These are phyloP conservation scores for Pavo muticus DNA, from an alignment of 2,113 vertebrate species.

Conservation along the genomic window DNA sequence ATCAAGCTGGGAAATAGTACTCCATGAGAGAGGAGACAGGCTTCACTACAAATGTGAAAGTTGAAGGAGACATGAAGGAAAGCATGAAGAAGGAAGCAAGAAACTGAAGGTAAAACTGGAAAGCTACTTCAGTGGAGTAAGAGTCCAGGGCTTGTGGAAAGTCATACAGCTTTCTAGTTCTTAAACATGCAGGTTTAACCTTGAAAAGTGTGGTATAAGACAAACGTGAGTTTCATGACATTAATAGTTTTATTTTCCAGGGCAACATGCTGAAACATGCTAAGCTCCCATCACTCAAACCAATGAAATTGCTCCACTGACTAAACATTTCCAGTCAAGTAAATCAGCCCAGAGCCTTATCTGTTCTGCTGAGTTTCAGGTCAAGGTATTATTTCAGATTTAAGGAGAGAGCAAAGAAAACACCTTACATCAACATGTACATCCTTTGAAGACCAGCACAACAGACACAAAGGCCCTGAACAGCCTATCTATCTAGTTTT, in stretches of 20 bases:
- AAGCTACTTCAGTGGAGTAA: background rate
- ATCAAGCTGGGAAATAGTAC: background rate
- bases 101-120: background rate
- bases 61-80: background rate
- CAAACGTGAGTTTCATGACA: background rate
- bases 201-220: background rate
- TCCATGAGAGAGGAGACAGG: background rate
- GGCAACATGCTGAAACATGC: background rate
- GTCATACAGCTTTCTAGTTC: background rate
- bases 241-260: background rate
- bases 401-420: slow-evolving; percentile 7
- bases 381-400: background rate
- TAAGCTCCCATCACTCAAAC: background rate
- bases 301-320: background rate
- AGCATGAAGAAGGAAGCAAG: background rate
- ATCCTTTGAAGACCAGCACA: background rate
- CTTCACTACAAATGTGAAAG: background rate
- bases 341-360: slow-evolving; percentile 1
- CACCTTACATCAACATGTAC: background rate
- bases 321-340: background rate
- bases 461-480: background rate
- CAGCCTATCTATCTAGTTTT: background rate
- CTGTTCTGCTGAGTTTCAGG: slow-evolving; percentile 32
- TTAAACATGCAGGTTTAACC: background rate
- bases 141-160: background rate